Base-by-base conservation (phyloP, 2,888 invertebrate genomes). In the Phania funesta region DNA sequence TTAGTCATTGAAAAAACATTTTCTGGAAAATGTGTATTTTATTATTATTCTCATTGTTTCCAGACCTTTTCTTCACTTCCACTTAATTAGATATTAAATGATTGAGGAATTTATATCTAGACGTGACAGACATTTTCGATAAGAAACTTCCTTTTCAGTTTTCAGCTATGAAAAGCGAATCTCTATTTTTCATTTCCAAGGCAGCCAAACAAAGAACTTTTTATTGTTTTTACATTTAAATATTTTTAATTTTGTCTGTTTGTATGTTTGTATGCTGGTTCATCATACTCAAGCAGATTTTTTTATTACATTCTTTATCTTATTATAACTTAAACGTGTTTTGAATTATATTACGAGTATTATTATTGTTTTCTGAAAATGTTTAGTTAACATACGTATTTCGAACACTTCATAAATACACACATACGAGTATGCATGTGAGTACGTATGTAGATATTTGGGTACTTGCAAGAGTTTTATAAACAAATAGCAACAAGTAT, bases 31-130 rank as follows among this genome's bases (percentile, higher is more conserved):
- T 22, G 5, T 16, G 0, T 20, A 13, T 41, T 52, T 41, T 22
- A 20, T 44, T 20, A 1, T 29, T n/a, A 50, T 60, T 38, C 46
- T 8, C 38, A 18, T n/a, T 38, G 22, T 35, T 16, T 48, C 9
- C 18, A 20, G 16, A 35, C 13, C 35, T 44, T 38, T 64, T 84
- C 82, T 84, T 85, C 86, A 88, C 88, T 90, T 90, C 89, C 90
- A 90, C 89, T 90, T 90, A 90, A 90, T 90, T 90, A 89, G 88
- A 88, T 90, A 90, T 90, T 90, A 90, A 90, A 90, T 90, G 90
- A 90, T 90, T 90, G 90, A 90, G 88, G 90, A 90, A 90, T 90
- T 90, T 89, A 90, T 90, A 90, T 90, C 90, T 90, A 90, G 90
- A 90, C 90, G 90, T 90, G 90, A 90, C 89, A 87, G 85, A 87